Conservation (phyloP, 2,797 vertebrate species). For the Cryptoprocta ferox region DNA sequence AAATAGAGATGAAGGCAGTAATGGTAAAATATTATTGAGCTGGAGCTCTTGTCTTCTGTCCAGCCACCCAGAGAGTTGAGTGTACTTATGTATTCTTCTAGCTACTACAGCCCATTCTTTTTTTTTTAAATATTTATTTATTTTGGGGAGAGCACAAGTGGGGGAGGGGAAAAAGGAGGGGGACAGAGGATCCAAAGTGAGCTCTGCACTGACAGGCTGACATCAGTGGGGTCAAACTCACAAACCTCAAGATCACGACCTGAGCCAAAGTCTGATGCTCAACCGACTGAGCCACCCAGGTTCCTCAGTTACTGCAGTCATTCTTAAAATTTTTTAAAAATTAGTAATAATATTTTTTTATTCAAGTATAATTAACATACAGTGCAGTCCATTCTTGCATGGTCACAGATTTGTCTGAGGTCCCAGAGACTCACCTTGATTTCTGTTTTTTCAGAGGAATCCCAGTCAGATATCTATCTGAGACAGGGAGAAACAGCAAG, state of each 20-base stretch:
- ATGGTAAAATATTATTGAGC: background rate
- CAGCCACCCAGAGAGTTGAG: background rate
- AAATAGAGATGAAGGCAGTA: constrained; percentile 6
- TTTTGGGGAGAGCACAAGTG: no score
- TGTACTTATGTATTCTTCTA: background rate
- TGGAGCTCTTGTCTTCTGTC: background rate
- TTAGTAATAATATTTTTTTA: background rate
- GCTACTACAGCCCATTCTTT: background rate
- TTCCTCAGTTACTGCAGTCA: no score
- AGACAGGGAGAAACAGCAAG: background rate
- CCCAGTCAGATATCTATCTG: background rate
- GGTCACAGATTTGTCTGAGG: background rate
- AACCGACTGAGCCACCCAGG: no score
- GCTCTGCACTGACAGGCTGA: no score
- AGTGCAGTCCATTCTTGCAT: background rate
- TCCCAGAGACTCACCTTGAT: background rate
- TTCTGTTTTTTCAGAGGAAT: background rate
- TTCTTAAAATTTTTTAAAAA: background rate
- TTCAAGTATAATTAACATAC: background rate
- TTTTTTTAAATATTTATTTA: no score
- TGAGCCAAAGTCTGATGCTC: no score
- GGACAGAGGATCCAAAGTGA: no score
- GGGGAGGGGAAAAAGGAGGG: no score
- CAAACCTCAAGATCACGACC: no score
- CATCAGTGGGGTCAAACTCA: no score